Evolutionary conservation across 2,113 vertebrate genomes (phyloP), one percentile per base, ranked within the genome.

Genomic region (Cinclus mexicanus): DNA sequence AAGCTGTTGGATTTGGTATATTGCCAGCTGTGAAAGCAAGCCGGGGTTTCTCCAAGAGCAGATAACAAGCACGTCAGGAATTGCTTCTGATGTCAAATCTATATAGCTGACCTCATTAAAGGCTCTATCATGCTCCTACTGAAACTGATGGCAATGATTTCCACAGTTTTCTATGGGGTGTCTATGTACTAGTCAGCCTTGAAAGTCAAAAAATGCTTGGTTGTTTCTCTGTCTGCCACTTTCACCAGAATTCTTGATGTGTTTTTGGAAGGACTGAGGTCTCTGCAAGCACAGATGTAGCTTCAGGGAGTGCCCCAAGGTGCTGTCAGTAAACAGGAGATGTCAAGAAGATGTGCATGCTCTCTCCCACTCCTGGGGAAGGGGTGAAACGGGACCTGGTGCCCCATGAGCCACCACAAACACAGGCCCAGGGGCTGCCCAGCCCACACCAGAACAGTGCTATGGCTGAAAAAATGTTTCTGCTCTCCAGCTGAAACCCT

Each of bases 41-140:
- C 28, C 17, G 18, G 91, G 79, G 79, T 55, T 94, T 76, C 83
- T 94, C 64, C 1, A 22, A 83, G 68, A 86, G 39, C 17, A 83
- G 82, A 94, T 77, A 94, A 96, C 25, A 55, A 95, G 79, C 79
- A 88, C 24, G 28, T 88, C 93, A 95, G 79, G 68, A 89, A 63
- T 47, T 52, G 64, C 85, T 94, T 90, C 92, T 90, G 90, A 70
- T 83, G 64, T 87, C 84, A 96, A 56, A 67, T 49, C 60, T 71
- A 56, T 37, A 63, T 10, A 81, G 56, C 64, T 94, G 88, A 81
- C 90, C 83, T 96, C 85, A 86, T 94, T 92, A 94, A 94, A 88
- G 60, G 56, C 71, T 87, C 4, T 74, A 74, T 76, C 31, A 37
- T 86, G 15, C 47, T 93, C 83, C 79, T 42, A 74, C 76, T 63